Percentiles rank a stretch among this genome's conserved stretches.
Evolutionary conservation across 2,797 vertebrate species (phyloP).

Genomic region (Eupleurogrammus muticus): DNA sequence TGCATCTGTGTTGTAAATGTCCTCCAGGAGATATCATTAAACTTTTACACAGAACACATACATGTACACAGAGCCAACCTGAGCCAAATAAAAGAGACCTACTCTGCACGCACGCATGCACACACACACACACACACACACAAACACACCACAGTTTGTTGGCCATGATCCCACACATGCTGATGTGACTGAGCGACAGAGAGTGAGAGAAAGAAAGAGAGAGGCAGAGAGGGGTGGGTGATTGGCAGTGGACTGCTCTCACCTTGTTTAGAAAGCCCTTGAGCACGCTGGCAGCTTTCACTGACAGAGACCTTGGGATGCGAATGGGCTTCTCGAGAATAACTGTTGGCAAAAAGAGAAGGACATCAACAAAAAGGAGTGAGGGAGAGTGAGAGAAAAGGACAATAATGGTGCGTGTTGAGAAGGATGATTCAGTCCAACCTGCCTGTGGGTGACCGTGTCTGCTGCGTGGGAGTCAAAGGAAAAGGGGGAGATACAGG

Average conservation of each 20-base stretch:
- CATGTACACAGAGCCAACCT: not conserved
- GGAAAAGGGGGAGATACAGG: conserved; percentile 50
- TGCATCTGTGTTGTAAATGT: no score
- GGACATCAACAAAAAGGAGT: conserved; percentile 44
- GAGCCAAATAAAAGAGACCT: conserved; percentile 15
- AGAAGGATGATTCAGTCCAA: conserved; percentile 73
- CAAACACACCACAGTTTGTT: not conserved
- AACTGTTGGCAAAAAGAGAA: conserved; percentile 78
- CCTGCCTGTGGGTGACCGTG: conserved; percentile 70
- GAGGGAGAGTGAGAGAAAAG: conserved; percentile 23
- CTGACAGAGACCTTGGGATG: conserved; percentile 97
- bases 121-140: no score
- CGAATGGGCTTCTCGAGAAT: conserved; percentile 99
- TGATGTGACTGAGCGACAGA: conserved; percentile 10
- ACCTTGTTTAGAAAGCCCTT: conserved; percentile 99
- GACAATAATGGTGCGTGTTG: conserved; percentile 65
- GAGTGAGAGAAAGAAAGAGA: not conserved
- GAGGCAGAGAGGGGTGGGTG: not conserved
- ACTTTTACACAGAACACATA: no score
- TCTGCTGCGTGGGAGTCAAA: conserved; percentile 70
- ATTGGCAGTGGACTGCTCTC: conserved; percentile 61
- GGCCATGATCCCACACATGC: conserved; percentile 29
- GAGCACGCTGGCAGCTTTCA: conserved; percentile 97
- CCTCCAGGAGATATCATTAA: not conserved
- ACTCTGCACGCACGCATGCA: not conserved